Conservation (phyloP, 2,888 invertebrate species). For the Torymus tubicola region DNA sequence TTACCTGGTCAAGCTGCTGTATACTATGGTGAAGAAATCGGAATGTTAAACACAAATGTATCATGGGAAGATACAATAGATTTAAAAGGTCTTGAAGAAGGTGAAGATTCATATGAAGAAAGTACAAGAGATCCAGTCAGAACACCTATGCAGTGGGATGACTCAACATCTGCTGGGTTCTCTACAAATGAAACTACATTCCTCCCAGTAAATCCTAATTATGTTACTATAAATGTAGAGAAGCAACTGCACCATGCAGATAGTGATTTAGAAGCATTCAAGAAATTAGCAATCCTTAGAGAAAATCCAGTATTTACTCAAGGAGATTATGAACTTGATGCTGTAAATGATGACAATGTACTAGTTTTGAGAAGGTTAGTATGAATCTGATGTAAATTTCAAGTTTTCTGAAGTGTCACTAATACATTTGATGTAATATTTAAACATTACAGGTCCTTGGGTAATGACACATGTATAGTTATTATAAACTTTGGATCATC, state of each 20-base stretch:
- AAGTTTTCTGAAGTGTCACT: not conserved
- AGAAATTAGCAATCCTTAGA: constrained; percentile 62
- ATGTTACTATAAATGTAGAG: constrained; percentile 63
- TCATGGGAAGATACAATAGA: constrained; percentile 66
- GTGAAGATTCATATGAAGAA: constrained; percentile 56
- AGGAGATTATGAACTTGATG: constrained; percentile 64
- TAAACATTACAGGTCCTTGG: constrained; percentile 60
- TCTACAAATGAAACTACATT: constrained; percentile 63
- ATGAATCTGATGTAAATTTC: not conserved
- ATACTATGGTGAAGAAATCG: constrained; percentile 77
- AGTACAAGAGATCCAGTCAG: constrained; percentile 67
- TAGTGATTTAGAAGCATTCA: constrained; percentile 66
- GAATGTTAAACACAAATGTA: constrained; percentile 64
- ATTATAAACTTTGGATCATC: constrained; percentile 64
- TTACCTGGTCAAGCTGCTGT: constrained; percentile 79
- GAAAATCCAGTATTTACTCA: constrained; percentile 64
- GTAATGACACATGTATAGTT: constrained; percentile 63
- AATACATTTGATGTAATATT: not conserved
- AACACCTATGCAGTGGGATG: constrained; percentile 74
- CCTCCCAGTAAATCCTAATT: constrained; percentile 64
- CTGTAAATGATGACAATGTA: constrained; percentile 63
- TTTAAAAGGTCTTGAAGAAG: constrained; percentile 58
- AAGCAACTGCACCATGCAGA: constrained; percentile 55
- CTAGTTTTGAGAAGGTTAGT: constrained; percentile 66
- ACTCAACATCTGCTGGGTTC: constrained; percentile 66